These are phyloP conservation scores for Peromyscus polionotus DNA, from an alignment of 2,113 vertebrate species.

Conservation along the genomic window DNA sequence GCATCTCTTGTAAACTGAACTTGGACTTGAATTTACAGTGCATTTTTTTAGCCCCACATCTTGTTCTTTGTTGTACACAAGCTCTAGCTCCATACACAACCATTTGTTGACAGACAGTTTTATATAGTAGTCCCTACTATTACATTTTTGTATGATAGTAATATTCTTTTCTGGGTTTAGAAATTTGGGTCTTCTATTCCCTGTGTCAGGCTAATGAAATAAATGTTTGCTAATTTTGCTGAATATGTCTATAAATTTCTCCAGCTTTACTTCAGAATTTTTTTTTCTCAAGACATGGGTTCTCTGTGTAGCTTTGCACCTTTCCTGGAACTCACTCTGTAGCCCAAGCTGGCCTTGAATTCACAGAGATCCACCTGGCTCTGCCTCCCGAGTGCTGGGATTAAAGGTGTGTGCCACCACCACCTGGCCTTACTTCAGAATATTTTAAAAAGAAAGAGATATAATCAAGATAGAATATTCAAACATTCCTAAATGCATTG, in stretches of 20 bases:
- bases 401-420: no score
- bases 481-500: not conserved
- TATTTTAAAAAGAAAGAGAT: not conserved
- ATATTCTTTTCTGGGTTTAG: not conserved
- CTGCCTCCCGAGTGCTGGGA: no score
- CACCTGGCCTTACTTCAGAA: not conserved
- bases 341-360: no score
- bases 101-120: not conserved
- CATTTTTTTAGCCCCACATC: not conserved
- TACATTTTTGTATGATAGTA: not conserved
- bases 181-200: not conserved
- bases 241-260: not conserved
- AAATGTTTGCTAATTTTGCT: not conserved
- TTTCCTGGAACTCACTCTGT: no score
- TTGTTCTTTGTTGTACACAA: not conserved
- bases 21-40: conserved; percentile 19
- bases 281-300: not conserved
- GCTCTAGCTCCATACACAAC: not conserved
- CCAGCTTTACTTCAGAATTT: not conserved
- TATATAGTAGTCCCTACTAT: not conserved
- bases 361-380: no score
- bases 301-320: no score
- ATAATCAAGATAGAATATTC: not conserved
- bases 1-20: conserved; percentile 6
- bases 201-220: not conserved